Base-by-base conservation (phyloP, 2,888 invertebrate species). In the Ophioninae sp. region DNA sequence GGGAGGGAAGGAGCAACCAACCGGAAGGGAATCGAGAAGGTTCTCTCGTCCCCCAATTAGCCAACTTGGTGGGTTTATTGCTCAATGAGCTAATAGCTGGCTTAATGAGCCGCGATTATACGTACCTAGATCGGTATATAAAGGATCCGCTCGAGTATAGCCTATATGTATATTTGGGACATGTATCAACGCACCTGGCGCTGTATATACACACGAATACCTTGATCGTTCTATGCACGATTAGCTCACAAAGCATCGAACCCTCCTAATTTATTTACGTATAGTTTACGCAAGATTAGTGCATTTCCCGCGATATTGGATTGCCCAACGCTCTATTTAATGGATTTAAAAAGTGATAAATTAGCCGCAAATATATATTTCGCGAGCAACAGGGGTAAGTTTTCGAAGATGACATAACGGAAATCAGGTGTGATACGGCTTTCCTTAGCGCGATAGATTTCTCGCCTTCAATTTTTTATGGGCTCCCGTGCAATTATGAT, bases 61-160 rank as follows among this genome's bases (percentile, higher is more conserved):
- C 87, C 90, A 87, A 87, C 86, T 88, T 89, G 88, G 88, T 88
- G 88, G 89, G 88, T 89, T 90, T 90, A 91, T 91, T 91, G 90
- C 90, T 90, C 91, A 91, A 91, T 91, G 90, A 91, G 90, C 89
- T 91, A 90, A 90, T 91, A 89, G 88, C 74, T 82, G 85, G 87
- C 86, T 88, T 90, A 90, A 91, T 90, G 91, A 91, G 89, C 88
- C 88, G 88, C 88, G 89, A 90, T 91, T 90, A 90, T 51, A 51
- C 88, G 88, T 87, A 87, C 86, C 56, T 78, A 58, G n/a, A 85
- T 88, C 86, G 82, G 64, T 77, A 75, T 72, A 72, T 77, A 74
- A 81, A 81, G 74, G 78, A 71, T 69, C 64, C 39, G 64, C 68
- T 78, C 61, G 63, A 41, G 69, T 68, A 68, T 73, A 51, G 51